Conservation (phyloP, 2,888 invertebrate genomes). For the Pyrgus malvae region DNA sequence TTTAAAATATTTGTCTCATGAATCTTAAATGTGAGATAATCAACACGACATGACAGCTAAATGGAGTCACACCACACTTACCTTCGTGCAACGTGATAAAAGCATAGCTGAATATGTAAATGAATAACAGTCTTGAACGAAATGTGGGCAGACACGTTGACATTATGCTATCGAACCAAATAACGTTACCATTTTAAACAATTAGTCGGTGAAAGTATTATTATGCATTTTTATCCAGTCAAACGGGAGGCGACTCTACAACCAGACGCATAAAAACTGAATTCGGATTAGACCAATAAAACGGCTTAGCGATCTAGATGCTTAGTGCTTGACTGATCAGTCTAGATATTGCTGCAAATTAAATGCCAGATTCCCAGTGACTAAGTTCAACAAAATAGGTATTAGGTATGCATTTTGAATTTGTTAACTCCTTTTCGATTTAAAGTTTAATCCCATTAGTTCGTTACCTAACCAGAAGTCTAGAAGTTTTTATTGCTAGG, state of each 20-base stretch:
- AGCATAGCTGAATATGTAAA: slow-evolving; percentile 42
- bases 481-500: not conserved
- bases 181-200: slow-evolving; percentile 62
- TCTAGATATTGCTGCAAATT: slow-evolving; percentile 64
- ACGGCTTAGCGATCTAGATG: slow-evolving; percentile 76
- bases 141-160: slow-evolving; percentile 68
- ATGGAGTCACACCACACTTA: slow-evolving; percentile 50
- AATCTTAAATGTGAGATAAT: slow-evolving; percentile 52
- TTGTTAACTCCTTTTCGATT: slow-evolving; percentile 35
- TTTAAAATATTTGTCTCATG: slow-evolving; percentile 31
- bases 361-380: slow-evolving; percentile 81
- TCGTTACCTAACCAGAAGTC: slow-evolving; percentile 11
- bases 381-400: slow-evolving; percentile 43
- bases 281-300: slow-evolving; percentile 76
- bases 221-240: slow-evolving; percentile 49
- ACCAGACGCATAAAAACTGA: slow-evolving; percentile 68
- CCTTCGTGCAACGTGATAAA: slow-evolving; percentile 40
- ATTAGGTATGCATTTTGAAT: slow-evolving; percentile 18
- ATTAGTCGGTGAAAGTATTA: slow-evolving; percentile 71
- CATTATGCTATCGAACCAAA: slow-evolving; percentile 65
- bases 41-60: slow-evolving; percentile 56
- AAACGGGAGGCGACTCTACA: slow-evolving; percentile 55
- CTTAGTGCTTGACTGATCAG: slow-evolving; percentile 75
- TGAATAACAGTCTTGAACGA: slow-evolving; percentile 57
- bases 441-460: slow-evolving; percentile 40